Conservation (phyloP, 2,797 vertebrate species). For the Lutjanus argentimaculatus region DNA sequence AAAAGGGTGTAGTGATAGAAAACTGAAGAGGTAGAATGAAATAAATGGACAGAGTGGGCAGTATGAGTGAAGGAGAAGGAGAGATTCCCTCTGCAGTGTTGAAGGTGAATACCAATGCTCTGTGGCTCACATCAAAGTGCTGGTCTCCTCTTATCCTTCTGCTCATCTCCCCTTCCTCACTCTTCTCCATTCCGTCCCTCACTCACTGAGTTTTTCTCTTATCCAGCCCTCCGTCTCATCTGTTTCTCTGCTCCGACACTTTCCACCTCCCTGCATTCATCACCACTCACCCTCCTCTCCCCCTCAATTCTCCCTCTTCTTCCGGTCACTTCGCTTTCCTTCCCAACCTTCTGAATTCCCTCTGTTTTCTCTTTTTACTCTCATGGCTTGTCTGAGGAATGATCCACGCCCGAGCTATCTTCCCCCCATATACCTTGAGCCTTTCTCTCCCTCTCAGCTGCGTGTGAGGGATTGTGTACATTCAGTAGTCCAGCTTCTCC, state of each 20-base stretch:
- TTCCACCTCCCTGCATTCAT: constrained; percentile 41
- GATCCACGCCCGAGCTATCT: constrained; percentile 45
- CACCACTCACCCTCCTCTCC: constrained; percentile 7
- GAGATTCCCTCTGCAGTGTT: constrained; percentile 45
- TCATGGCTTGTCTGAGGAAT: constrained; percentile 51
- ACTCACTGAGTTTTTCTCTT: constrained; percentile 53
- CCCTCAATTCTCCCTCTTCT: constrained; percentile 25
- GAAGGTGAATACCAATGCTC: constrained; percentile 77
- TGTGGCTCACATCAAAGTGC: constrained; percentile 77
- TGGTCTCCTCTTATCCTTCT: constrained; percentile 60
- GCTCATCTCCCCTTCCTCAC: constrained; percentile 33
- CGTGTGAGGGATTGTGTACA: constrained; percentile 71
- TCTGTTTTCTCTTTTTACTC: constrained; percentile 43
- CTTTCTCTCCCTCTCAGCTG: constrained; percentile 43
- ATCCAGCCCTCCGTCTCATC: constrained; percentile 41
- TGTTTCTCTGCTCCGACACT: constrained; percentile 36
- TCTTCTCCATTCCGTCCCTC: constrained; percentile 48
- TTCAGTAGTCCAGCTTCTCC: constrained; percentile 74
- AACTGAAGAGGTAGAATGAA: constrained; percentile 20
- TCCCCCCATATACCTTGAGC: not conserved
- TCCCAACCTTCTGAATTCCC: constrained; percentile 18
- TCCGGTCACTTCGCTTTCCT: constrained; percentile 32
- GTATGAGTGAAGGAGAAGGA: constrained; percentile 9
- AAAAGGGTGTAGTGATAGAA: constrained; percentile 5
- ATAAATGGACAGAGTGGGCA: constrained; percentile 12